A percentile compares a stretch with the other conserved stretches of the same genome.
These are phyloP conservation scores for Lasioglossum zephyrum DNA, from an alignment of 2,888 invertebrate species.

Conservation along the genomic window DNA sequence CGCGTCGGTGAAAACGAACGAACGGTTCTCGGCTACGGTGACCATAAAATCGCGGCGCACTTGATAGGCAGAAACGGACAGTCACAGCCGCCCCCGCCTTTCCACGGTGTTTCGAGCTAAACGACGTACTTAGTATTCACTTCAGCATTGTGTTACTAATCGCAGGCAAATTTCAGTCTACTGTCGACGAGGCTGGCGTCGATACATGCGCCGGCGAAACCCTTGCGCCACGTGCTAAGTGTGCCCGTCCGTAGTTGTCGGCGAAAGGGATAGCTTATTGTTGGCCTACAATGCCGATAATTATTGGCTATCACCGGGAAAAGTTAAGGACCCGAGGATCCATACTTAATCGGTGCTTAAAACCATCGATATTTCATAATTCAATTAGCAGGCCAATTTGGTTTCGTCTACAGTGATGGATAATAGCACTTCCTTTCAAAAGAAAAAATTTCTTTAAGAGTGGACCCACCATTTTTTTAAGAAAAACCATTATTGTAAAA, in stretches of 20 bases:
- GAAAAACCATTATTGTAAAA: background rate
- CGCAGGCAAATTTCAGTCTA: slow-evolving; percentile 67
- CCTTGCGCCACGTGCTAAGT: slow-evolving; percentile 58
- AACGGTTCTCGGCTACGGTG: slow-evolving; percentile 3
- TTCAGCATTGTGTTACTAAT: slow-evolving; percentile 66
- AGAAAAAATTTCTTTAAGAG: background rate
- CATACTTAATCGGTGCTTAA: background rate
- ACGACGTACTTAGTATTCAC: slow-evolving; percentile 71
- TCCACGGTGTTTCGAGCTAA: slow-evolving; percentile 35
- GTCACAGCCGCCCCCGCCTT: background rate
- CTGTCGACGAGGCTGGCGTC: slow-evolving; percentile 44
- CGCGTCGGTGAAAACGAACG: slow-evolving; percentile 28
- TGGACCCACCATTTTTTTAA: background rate
- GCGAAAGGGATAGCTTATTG: slow-evolving; percentile 55
- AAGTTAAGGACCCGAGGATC: background rate
- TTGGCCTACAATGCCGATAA: slow-evolving; percentile 64
- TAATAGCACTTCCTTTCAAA: background rate
- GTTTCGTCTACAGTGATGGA: background rate
- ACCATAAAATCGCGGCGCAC: slow-evolving; percentile 38
- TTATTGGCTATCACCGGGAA: slow-evolving; percentile 43
- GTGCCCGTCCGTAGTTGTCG: slow-evolving; percentile 25
- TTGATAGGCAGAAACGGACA: slow-evolving; percentile 35
- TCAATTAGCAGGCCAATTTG: background rate
- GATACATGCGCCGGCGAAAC: slow-evolving; percentile 35
- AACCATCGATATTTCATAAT: background rate